Conservation (phyloP, 2,797 vertebrate genomes). For the Delichon dasypus region DNA sequence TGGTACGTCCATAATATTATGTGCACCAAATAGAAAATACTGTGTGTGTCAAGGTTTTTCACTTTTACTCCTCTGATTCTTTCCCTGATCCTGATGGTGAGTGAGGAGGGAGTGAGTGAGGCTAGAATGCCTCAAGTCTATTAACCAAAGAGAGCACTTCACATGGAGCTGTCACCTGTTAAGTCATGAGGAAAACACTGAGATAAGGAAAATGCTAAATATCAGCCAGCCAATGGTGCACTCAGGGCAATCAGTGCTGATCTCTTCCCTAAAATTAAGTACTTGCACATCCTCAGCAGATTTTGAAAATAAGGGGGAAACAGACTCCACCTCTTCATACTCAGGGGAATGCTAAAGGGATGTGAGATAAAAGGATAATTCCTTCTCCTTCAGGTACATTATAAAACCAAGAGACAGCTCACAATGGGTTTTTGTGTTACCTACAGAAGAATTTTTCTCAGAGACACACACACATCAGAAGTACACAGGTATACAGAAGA, state of each 20-base stretch:
- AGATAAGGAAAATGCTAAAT: neutral
- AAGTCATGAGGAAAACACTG: neutral
- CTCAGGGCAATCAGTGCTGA: neutral
- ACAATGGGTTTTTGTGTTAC: neutral
- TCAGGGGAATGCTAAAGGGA: neutral
- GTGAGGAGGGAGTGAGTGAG: neutral
- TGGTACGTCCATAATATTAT: neutral
- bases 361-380: neutral
- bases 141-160: neutral
- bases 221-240: neutral
- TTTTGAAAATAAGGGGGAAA: neutral
- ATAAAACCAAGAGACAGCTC: neutral
- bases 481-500: neutral
- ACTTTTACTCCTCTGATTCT: neutral
- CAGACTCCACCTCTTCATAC: neutral
- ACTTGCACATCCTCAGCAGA: neutral
- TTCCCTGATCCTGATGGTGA: neutral
- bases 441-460: neutral
- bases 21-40: neutral
- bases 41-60: neutral
- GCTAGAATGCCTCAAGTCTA: neutral
- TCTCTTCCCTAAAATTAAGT: neutral
- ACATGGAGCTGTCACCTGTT: neutral
- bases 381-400: neutral
- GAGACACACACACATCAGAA: neutral